Evolutionary conservation across 2,797 vertebrate genomes (phyloP).

Genomic region (Cichlasoma orientale): DNA sequence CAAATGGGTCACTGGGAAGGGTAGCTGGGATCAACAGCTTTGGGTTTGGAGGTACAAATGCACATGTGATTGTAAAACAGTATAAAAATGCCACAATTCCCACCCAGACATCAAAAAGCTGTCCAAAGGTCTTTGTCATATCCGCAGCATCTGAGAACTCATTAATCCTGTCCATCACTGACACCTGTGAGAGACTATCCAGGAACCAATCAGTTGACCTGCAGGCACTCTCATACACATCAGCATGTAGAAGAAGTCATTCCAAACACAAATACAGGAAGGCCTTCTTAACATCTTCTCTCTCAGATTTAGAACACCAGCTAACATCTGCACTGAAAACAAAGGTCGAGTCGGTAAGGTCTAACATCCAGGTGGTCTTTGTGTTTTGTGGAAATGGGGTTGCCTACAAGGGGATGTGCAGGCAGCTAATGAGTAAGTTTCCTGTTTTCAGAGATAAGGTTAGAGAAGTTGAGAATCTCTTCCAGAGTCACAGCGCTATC

Average conservation of each 20-base stretch:
- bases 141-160: slow-evolving; percentile 85
- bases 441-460: slow-evolving; percentile 84
- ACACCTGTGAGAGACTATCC: slow-evolving; percentile 77
- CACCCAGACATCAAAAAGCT: slow-evolving; percentile 43
- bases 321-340: slow-evolving; percentile 55
- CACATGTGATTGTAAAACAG: slow-evolving; percentile 84
- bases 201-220: slow-evolving; percentile 63
- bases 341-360: slow-evolving; percentile 51
- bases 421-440: slow-evolving; percentile 78
- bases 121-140: slow-evolving; percentile 77
- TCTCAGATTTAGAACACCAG: slow-evolving; percentile 78
- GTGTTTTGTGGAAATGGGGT: slow-evolving; percentile 89
- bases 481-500: slow-evolving; percentile 70
- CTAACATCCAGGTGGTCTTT: slow-evolving; percentile 79
- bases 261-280: slow-evolving; percentile 82
- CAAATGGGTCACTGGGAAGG: slow-evolving; percentile 67
- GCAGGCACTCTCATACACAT: slow-evolving; percentile 83
- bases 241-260: slow-evolving; percentile 88
- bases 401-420: slow-evolving; percentile 82
- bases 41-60: slow-evolving; percentile 92
- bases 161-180: slow-evolving; percentile 67
- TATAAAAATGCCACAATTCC: slow-evolving; percentile 55
- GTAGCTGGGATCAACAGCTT: slow-evolving; percentile 89
- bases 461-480: slow-evolving; percentile 80
- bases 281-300: slow-evolving; percentile 78